Base-by-base conservation (phyloP, 2,888 invertebrate species). In the Cephonodes hylas region DNA sequence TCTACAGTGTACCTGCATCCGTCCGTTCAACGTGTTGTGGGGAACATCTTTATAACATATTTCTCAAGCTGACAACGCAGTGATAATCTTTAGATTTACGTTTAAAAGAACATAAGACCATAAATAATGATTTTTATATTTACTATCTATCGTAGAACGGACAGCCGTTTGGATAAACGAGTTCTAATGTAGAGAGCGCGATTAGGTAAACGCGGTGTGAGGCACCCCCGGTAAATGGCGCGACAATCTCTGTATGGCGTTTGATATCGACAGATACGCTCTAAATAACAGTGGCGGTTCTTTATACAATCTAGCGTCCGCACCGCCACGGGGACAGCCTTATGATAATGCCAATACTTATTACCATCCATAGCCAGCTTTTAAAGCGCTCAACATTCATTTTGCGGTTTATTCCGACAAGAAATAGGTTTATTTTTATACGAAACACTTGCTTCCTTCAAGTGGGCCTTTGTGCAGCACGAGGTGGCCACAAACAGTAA, bases 131-230 rank as follows among this genome's bases (percentile, higher is more conserved):
- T 53, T 53, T 53, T 53, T 53, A 20, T 53, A 53, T 31, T 53
- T 53, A 53, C 53, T 53, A 53, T 53, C 31, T 53, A 31, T 31
- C 31, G 31, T 31, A 31, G 53, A 31, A 53, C 53, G 4, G 53
- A 53, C 27, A 31, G 31, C 31, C 53, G 53, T 53, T 53, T 53
- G 53, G 53, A 53, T 53, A 53, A 53, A 53, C 53, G 31, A 53
- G 53, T 53, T 53, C 53, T 31, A 53, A 53, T 18, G 53, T 53
- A 53, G 53, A 53, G 53, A 53, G 53, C 27, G 31, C 53, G 53
- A 53, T 53, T 53, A 53, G 27, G 10, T 53, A 31, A 53, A 53
- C 53, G 53, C 31, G 31, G 53, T 53, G 31, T 53, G 31, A 53
- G 27, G 53, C 53, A 18, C 53, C 53, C 53, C n/a, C 18, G 18